Base-by-base conservation (phyloP, 2,888 invertebrate species). In the Heliconius aoede region DNA sequence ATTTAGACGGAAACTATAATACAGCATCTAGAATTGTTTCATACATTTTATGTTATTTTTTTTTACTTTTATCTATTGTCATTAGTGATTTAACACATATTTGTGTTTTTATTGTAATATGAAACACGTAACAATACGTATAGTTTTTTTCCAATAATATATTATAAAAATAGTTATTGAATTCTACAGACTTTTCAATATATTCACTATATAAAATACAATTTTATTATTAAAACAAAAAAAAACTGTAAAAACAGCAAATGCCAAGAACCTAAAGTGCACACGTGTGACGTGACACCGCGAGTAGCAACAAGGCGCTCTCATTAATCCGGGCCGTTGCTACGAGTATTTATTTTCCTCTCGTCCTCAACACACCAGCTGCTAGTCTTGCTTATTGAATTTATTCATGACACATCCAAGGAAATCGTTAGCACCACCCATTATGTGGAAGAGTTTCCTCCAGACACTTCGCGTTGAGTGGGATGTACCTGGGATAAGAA, bases 351-450 rank as follows among this genome's bases (percentile, higher is more conserved):
- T 79, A 80, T 79, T 79, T 75, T 78, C 75, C 79, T 79, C 78
- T 76, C 75, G 76, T 80, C 78, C 76, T 78, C 80, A 75, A 67
- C 78, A 79, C 76, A 77, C 80, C 79, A 76, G 73, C 76, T 76
- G 78, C 71, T 73, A 68, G 72, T 77, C 55, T 80, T 73, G 77
- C 74, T 79, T 77, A 79, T 79, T 78, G 75, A 80, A 78, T 77
- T 79, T 81, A 81, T 80, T 80, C 78, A 77, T 77, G 74, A 78
- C 77, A 80, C 76, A 78, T 78, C 69, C 67, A 61, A 76, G 78
- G 80, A 79, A 80, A 78, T 78, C 74, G 74, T 81, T 80, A 80
- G 76, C 72, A 72, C 71, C 72, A 67, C 69, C 75, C 73, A 77
- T 77, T 78, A 76, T 76, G 64, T 76, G 55, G 72, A 68, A 78